Evolutionary conservation across 2,888 invertebrate genomes (phyloP).

Genomic region (Apamea sordens): DNA sequence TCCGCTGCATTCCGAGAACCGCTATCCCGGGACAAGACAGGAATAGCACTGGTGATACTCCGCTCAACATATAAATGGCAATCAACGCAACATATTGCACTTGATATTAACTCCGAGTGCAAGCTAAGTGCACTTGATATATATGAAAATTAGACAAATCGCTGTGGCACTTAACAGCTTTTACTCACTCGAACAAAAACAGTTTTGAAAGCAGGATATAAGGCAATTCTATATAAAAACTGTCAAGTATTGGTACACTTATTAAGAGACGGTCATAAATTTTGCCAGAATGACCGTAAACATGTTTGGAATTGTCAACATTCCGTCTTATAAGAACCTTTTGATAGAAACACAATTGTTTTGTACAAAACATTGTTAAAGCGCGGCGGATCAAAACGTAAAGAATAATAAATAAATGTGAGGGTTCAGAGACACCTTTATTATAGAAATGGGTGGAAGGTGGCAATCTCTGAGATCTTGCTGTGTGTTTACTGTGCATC

Average conservation of each 20-base stretch:
- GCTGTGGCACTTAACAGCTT: not conserved
- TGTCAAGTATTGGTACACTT: constrained; percentile 26
- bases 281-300: constrained; percentile 25
- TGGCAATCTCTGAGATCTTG: constrained; percentile 79
- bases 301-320: constrained; percentile 45
- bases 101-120: constrained; percentile 48
- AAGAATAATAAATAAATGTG: constrained; percentile 75
- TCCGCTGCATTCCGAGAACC: constrained; percentile 88
- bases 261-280: constrained; percentile 39
- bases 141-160: constrained; percentile 19
- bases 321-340: constrained; percentile 51
- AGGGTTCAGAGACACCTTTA: constrained; percentile 74
- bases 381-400: constrained; percentile 73
- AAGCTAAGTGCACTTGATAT: constrained; percentile 24
- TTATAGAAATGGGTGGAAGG: constrained; percentile 77
- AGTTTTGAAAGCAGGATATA: constrained; percentile 13
- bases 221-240: not conserved
- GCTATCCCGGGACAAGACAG: constrained; percentile 86
- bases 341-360: constrained; percentile 56
- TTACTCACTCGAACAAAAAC: not conserved
- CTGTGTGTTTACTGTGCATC: constrained; percentile 77
- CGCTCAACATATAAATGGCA: constrained; percentile 78
- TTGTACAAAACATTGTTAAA: constrained; percentile 66
- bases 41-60: constrained; percentile 84
- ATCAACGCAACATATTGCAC: constrained; percentile 66